Conservation (phyloP, 1,140 invertebrate species). For the Elymnias hypermnestra region DNA sequence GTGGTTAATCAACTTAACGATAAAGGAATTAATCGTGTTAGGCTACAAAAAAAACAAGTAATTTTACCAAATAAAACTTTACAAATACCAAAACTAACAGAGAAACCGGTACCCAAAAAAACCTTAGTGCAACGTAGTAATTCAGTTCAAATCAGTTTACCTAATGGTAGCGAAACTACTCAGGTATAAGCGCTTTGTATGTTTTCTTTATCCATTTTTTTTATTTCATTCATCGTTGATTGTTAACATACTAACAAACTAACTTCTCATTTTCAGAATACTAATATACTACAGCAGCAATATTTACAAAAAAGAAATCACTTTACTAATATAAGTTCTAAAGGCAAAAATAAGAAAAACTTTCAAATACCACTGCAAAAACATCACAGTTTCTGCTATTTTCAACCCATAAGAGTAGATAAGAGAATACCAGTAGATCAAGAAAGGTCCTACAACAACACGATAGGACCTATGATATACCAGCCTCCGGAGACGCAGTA, state of each 20-base stretch:
- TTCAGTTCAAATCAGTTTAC: conserved; percentile 55
- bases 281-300: conserved; percentile 75
- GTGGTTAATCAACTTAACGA: conserved; percentile 59
- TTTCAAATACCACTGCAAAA: conserved; percentile 81
- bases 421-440: conserved; percentile 61
- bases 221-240: conserved; percentile 26
- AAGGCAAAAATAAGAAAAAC: conserved; percentile 76
- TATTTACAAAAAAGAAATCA: conserved; percentile 72
- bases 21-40: conserved; percentile 49
- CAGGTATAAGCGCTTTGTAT: conserved; percentile 65
- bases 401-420: conserved; percentile 77
- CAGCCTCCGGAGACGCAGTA: conserved; percentile 59
- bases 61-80: conserved; percentile 57
- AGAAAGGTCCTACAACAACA: conserved; percentile 68
- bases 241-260: conserved; percentile 42
- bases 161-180: conserved; percentile 43
- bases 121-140: conserved; percentile 55
- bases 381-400: conserved; percentile 81
- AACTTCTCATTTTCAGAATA: conserved; percentile 70
- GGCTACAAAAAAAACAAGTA: conserved; percentile 46
- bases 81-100: conserved; percentile 66
- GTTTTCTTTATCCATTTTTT: conserved; percentile 39
- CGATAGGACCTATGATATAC: conserved; percentile 65
- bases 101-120: conserved; percentile 67
- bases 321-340: conserved; percentile 63